Conservation (phyloP, 2,888 invertebrate genomes). For the Allacma fusca region DNA sequence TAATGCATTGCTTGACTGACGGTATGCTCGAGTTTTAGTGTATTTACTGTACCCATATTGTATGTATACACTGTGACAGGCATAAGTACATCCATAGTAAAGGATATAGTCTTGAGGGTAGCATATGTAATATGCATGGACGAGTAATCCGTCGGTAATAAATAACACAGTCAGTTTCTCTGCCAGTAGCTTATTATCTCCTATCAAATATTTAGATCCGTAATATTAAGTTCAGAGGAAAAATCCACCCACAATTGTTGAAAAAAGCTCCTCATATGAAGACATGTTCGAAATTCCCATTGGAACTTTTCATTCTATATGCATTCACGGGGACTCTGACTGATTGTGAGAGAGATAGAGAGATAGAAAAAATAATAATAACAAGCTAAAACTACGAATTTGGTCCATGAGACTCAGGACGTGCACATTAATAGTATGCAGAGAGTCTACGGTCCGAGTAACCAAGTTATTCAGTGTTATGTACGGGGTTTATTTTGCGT, state of each 20-base stretch:
- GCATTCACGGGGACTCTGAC: background rate
- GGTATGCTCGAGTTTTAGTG: too few relatives aligned
- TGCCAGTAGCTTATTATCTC: background rate
- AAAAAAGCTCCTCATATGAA: background rate
- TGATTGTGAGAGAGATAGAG: too few relatives aligned
- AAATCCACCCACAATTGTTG: background rate
- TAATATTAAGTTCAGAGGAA: background rate
- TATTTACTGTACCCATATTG: too few relatives aligned
- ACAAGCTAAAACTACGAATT: too few relatives aligned
- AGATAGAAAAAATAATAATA: too few relatives aligned
- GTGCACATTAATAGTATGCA: too few relatives aligned
- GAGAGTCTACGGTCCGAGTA: background rate
- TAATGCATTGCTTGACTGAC: too few relatives aligned
- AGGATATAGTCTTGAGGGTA: too few relatives aligned
- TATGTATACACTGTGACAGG: too few relatives aligned
- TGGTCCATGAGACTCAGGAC: too few relatives aligned
- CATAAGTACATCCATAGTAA: too few relatives aligned
- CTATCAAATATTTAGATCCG: background rate
- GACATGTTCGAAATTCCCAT: background rate
- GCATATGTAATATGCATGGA: too few relatives aligned
- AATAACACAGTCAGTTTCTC: background rate
- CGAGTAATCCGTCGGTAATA: slow-evolving; percentile 5
- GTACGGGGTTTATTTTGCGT: slow-evolving; percentile 47
- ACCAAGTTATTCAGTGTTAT: slow-evolving; percentile 10
- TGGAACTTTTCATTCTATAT: background rate